Conservation (phyloP, 1,140 invertebrate genomes). For the Cylas formicarius region DNA sequence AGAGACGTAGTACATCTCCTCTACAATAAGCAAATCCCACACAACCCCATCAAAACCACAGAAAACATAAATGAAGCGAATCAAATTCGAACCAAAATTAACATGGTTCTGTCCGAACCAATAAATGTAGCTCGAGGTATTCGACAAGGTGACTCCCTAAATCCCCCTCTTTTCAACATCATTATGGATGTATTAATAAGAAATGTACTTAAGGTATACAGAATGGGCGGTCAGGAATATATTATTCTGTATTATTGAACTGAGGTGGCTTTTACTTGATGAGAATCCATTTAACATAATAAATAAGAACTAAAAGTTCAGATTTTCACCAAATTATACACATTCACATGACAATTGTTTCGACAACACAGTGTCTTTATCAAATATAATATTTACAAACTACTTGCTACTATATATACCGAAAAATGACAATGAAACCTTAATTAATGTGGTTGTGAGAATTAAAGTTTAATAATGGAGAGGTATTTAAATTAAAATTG, state of each 20-base stretch:
- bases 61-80: conserved; percentile 4
- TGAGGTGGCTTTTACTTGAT: too few relatives aligned
- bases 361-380: too few relatives aligned
- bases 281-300: too few relatives aligned
- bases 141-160: conserved; percentile 12
- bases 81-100: conserved; percentile 5
- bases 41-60: conserved; percentile 4
- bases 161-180: conserved; percentile 10
- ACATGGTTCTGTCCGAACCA: background rate
- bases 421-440: too few relatives aligned
- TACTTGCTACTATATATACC: too few relatives aligned
- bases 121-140: conserved; percentile 4
- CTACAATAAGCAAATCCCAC: conserved; percentile 9
- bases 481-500: too few relatives aligned
- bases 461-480: too few relatives aligned
- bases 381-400: too few relatives aligned
- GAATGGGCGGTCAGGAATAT: conserved; percentile 1
- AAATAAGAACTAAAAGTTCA: too few relatives aligned
- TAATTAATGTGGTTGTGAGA: too few relatives aligned
- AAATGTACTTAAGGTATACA: conserved; percentile 5
- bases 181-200: conserved; percentile 10
- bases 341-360: too few relatives aligned
- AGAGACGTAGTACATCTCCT: conserved; percentile 7
- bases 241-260: background rate
- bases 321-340: too few relatives aligned